A percentile compares a stretch with the other conserved stretches of the same genome.
Evolutionary conservation across 2,113 vertebrate genomes (phyloP).

Genomic region (Halichoerus grypus): DNA sequence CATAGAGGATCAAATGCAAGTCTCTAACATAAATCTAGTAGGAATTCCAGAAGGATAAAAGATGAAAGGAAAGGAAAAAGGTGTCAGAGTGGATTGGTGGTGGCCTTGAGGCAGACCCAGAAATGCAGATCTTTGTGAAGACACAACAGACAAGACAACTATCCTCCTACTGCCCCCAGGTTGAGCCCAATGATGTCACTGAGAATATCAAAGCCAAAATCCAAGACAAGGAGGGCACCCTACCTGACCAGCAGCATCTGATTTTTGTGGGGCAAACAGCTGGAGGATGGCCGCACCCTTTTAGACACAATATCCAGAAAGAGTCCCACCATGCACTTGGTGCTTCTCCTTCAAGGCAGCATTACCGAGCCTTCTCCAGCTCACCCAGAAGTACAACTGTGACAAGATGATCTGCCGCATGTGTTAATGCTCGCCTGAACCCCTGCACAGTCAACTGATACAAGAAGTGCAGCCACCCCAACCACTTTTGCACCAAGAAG

Average conservation of each 20-base stretch:
- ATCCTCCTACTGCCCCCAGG: no score
- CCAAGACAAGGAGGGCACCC: neutral
- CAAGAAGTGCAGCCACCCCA: neutral
- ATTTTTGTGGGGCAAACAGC: neutral
- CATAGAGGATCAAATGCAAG: neutral
- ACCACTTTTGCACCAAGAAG: neutral
- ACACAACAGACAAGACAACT: neutral
- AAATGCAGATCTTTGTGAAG: neutral
- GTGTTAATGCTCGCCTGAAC: neutral
- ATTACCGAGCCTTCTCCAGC: neutral
- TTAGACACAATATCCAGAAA: neutral
- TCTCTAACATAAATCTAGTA: neutral
- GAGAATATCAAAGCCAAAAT: neutral
- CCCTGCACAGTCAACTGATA: neutral
- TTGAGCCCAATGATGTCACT: neutral
- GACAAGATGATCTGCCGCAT: neutral
- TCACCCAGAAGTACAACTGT: neutral
- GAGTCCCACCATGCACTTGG: neutral
- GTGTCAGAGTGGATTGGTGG: neutral
- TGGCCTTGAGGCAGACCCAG: neutral
- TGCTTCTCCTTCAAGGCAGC: neutral
- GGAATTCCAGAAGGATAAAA: neutral
- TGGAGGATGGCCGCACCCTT: no score
- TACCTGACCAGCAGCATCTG: neutral
- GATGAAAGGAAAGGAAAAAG: neutral